Evolutionary conservation across 2,797 vertebrate genomes (phyloP).

Genomic region (Hozukius guyotensis): DNA sequence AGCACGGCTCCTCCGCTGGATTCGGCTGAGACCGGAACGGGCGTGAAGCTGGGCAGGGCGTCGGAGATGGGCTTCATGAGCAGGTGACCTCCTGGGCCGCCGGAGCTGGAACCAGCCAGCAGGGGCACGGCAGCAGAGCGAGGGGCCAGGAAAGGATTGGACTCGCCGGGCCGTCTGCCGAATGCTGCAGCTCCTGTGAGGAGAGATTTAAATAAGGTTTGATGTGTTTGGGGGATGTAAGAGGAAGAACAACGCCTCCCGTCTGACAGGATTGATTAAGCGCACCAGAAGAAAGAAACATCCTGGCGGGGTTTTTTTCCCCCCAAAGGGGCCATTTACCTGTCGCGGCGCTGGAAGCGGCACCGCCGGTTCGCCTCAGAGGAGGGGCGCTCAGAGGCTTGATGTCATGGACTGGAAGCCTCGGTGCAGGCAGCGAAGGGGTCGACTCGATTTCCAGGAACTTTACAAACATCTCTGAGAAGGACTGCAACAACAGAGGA

Average conservation of each 20-base stretch:
- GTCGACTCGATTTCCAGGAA: slow-evolving; percentile 96
- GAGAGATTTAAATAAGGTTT: not conserved
- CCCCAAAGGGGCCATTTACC: slow-evolving; percentile 72
- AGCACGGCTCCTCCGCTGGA: slow-evolving; percentile 90
- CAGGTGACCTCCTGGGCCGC: slow-evolving; percentile 86
- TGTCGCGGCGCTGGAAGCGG: slow-evolving; percentile 57
- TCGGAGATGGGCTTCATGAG: slow-evolving; percentile 96
- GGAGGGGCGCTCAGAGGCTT: slow-evolving; percentile 86
- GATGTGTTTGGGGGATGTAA: not conserved
- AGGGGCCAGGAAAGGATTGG: slow-evolving; percentile 92
- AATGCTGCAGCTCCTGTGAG: slow-evolving; percentile 73
- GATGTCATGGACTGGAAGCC: slow-evolving; percentile 87
- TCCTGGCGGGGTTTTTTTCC: not conserved
- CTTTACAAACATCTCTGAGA: slow-evolving; percentile 97
- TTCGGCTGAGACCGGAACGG: slow-evolving; percentile 92
- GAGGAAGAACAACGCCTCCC: not conserved
- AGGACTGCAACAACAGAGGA: slow-evolving; percentile 85
- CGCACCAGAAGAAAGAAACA: not conserved
- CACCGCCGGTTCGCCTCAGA: slow-evolving; percentile 60
- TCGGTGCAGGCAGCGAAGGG: slow-evolving; percentile 88
- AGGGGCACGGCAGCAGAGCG: slow-evolving; percentile 95
- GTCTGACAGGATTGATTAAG: not conserved
- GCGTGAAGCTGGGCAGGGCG: slow-evolving; percentile 92
- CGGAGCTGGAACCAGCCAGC: slow-evolving; percentile 70
- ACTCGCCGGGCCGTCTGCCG: slow-evolving; percentile 81